Conservation (phyloP, 2,888 invertebrate species). For the Cephus nigrinus region DNA sequence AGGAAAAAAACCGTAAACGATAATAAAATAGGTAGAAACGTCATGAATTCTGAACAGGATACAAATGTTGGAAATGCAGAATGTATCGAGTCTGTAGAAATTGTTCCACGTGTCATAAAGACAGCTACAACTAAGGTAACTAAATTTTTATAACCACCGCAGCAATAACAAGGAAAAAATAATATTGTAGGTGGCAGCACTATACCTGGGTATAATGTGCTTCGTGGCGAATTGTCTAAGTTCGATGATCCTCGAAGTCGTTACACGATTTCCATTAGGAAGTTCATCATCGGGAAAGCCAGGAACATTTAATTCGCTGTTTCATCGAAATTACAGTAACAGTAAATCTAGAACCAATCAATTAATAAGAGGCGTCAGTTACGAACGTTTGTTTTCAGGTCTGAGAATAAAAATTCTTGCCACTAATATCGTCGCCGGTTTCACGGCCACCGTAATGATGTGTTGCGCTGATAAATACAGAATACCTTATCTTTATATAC, state of each 20-base stretch:
- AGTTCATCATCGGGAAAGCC: conserved; percentile 39
- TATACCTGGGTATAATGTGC: conserved; percentile 43
- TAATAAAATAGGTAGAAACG: background rate
- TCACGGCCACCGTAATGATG: conserved; percentile 45
- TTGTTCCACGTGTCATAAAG: background rate
- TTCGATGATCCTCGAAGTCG: conserved; percentile 45
- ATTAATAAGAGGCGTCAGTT: conserved; percentile 7
- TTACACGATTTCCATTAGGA: conserved; percentile 34
- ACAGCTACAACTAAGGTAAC: conserved; percentile 24
- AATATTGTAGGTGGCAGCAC: conserved; percentile 33
- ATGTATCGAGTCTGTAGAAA: background rate
- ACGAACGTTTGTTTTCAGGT: conserved; percentile 30
- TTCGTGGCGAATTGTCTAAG: conserved; percentile 48
- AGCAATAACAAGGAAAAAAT: background rate
- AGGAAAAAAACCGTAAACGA: background rate
- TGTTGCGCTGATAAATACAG: conserved; percentile 39
- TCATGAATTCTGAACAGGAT: background rate
- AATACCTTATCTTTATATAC: conserved; percentile 49
- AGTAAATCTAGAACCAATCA: background rate
- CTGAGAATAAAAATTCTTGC: conserved; percentile 43
- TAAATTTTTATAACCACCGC: background rate
- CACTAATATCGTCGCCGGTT: conserved; percentile 40
- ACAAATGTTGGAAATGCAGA: background rate
- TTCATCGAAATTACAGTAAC: conserved; percentile 47
- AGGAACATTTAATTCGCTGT: conserved; percentile 42